A percentile compares a stretch with the other conserved stretches of the same genome.
Conservation (phyloP, 2,888 invertebrate genomes). For the Caradrina clavipalpis region DNA sequence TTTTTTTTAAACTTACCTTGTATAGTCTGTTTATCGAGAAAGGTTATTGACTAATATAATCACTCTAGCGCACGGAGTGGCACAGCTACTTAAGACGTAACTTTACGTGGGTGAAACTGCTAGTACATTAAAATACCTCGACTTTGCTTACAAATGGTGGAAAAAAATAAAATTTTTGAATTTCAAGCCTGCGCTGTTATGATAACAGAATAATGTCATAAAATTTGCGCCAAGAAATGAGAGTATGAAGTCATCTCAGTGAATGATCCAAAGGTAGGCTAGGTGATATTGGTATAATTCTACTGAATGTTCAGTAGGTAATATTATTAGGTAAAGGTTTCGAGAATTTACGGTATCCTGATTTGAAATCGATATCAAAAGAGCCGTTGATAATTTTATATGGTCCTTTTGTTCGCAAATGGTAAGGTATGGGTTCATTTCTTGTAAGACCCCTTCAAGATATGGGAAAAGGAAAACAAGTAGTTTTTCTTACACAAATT, state of each 20-base stretch:
- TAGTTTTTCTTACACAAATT: background rate
- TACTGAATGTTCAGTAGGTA: constrained; percentile 36
- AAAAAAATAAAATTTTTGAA: constrained; percentile 67
- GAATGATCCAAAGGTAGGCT: constrained; percentile 60
- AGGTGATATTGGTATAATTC: constrained; percentile 60
- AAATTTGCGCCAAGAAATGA: constrained; percentile 72
- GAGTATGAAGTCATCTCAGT: constrained; percentile 64
- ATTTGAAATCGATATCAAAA: constrained; percentile 44
- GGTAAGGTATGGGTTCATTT: constrained; percentile 12
- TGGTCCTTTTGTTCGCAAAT: constrained; percentile 13
- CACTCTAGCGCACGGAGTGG: too few relatives aligned
- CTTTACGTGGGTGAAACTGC: too few relatives aligned
- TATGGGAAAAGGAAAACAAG: background rate
- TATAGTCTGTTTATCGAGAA: too few relatives aligned
- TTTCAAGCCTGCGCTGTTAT: constrained; percentile 67
- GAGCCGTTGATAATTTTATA: constrained; percentile 29
- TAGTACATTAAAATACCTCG: constrained; percentile 28
- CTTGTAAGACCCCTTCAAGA: background rate
- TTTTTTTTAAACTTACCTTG: too few relatives aligned
- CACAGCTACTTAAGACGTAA: too few relatives aligned
- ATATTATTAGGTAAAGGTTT: constrained; percentile 26
- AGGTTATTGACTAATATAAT: too few relatives aligned
- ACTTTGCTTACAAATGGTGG: constrained; percentile 62
- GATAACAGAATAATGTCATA: constrained; percentile 78
- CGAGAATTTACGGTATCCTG: constrained; percentile 41